Evolutionary conservation across 2,888 invertebrate species (phyloP).

Genomic region (Acanthopleura granulata): DNA sequence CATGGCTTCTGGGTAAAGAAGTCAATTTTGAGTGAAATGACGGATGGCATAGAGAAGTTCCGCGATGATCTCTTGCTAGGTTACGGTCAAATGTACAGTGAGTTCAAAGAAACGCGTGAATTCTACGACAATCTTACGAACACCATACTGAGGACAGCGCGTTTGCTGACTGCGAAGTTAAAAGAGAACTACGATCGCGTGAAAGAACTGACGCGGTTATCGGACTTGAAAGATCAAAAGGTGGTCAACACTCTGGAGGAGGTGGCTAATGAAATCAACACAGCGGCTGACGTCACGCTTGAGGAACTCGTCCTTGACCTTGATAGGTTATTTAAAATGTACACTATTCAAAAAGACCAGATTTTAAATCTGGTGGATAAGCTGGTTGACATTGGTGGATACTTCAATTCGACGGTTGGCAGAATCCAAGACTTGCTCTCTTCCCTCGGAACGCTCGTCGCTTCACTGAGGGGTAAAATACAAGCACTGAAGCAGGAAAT

Average conservation of each 20-base stretch:
- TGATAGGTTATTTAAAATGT: slow-evolving; percentile 5
- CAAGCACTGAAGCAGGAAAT: slow-evolving; percentile 1
- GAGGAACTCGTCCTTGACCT: neutral
- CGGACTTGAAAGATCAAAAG: slow-evolving; percentile 8
- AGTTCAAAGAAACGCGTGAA: slow-evolving; percentile 1
- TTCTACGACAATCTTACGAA: slow-evolving; percentile 6
- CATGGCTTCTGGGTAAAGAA: slow-evolving; percentile 1
- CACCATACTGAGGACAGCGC: neutral
- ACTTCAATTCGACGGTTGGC: slow-evolving; percentile 1
- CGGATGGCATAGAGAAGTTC: slow-evolving; percentile 8
- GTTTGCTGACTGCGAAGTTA: neutral
- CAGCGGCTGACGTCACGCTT: neutral
- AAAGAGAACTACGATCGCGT: neutral
- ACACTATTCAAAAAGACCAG: slow-evolving; percentile 8
- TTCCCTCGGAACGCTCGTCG: neutral
- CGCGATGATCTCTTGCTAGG: neutral
- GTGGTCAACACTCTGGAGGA: neutral
- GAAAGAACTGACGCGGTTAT: neutral
- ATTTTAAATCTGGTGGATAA: neutral
- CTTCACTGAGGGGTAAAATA: neutral
- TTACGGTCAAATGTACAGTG: slow-evolving; percentile 16
- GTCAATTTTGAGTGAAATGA: slow-evolving; percentile 12
- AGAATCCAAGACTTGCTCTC: neutral
- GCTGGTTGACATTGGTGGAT: slow-evolving; percentile 11
- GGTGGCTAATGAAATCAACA: neutral